A percentile compares a stretch with the other conserved stretches of the same genome.
Evolutionary conservation across 1,140 invertebrate species (phyloP).

Genomic region (Drosophila miranda): DNA sequence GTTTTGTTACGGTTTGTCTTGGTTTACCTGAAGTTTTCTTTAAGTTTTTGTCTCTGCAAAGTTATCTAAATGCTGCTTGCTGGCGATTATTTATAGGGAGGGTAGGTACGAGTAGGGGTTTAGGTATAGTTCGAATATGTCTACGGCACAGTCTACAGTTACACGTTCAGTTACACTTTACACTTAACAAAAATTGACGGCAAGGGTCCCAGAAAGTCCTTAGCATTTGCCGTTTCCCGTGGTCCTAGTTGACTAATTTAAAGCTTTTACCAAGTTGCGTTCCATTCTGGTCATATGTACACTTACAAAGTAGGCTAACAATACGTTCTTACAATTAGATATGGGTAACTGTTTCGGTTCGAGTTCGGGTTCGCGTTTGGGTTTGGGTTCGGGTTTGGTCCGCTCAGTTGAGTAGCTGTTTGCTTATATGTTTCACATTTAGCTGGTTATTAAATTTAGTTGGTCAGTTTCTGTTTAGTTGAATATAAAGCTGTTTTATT

Average conservation of each 20-base stretch:
- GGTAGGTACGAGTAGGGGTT: conserved; percentile 7
- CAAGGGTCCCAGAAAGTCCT: conserved; percentile 22
- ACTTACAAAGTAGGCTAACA: conserved; percentile 49
- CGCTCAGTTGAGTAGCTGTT: conserved; percentile 37
- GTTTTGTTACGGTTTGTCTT: conserved; percentile 1
- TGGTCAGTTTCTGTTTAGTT: conserved; percentile 40
- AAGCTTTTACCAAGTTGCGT: conserved; percentile 73
- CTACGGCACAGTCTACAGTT: conserved; percentile 69
- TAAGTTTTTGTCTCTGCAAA: conserved; percentile 7
- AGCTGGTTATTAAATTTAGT: conserved; percentile 25
- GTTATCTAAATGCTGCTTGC: conserved; percentile 39
- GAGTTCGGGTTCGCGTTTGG: conserved; percentile 1
- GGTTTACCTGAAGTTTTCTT: conserved; percentile 2
- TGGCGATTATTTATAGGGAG: conserved; percentile 11
- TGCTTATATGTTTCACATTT: conserved; percentile 37
- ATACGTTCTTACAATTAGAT: conserved; percentile 20
- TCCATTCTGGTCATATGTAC: conserved; percentile 74
- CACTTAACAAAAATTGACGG: conserved; percentile 46
- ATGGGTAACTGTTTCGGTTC: conserved; percentile 6
- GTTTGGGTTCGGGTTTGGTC: conserved; percentile 37
- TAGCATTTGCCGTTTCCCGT: conserved; percentile 20
- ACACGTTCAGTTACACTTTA: conserved; percentile 67
- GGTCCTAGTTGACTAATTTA: conserved; percentile 53
- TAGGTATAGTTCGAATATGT: conserved; percentile 30
- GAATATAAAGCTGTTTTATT: conserved; percentile 49